These are phyloP conservation scores for Styela plicata DNA, from an alignment of 23 tunicate species.

Conservation along the genomic window DNA sequence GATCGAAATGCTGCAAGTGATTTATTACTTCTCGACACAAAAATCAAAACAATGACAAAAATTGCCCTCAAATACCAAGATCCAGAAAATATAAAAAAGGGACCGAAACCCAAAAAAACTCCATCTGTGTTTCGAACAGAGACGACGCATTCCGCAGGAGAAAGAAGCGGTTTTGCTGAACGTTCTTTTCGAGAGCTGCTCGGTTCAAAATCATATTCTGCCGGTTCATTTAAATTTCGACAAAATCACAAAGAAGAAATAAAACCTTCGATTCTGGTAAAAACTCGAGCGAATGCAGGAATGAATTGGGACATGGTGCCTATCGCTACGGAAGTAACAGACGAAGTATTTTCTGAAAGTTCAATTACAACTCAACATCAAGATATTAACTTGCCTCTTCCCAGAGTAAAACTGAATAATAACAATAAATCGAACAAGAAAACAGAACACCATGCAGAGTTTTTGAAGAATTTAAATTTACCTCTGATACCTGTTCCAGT, in stretches of 20 bases:
- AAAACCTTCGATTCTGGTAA: neutral
- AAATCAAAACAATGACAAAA: conserved; percentile 2
- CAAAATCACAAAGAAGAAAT: neutral
- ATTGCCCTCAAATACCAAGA: conserved; percentile 13
- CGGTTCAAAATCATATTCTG: neutral
- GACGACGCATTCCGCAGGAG: neutral
- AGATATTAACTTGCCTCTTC: neutral
- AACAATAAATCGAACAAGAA: neutral
- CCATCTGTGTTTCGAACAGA: neutral
- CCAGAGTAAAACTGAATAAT: neutral
- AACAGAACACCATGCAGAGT: neutral
- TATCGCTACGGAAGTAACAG: neutral
- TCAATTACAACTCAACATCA: neutral
- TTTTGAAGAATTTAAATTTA: neutral
- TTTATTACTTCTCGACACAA: neutral
- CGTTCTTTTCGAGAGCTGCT: neutral
- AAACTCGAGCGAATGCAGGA: conserved; percentile 8
- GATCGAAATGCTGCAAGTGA: neutral
- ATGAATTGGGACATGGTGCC: neutral
- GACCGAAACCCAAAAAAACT: neutral
- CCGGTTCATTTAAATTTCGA: neutral
- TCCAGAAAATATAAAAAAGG: neutral
- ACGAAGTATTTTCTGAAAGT: neutral
- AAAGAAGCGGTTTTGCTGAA: neutral
- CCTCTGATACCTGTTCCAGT: conserved; percentile 1